Base-by-base conservation (phyloP, 2,113 vertebrate species). In the Xyrauchen texanus region DNA sequence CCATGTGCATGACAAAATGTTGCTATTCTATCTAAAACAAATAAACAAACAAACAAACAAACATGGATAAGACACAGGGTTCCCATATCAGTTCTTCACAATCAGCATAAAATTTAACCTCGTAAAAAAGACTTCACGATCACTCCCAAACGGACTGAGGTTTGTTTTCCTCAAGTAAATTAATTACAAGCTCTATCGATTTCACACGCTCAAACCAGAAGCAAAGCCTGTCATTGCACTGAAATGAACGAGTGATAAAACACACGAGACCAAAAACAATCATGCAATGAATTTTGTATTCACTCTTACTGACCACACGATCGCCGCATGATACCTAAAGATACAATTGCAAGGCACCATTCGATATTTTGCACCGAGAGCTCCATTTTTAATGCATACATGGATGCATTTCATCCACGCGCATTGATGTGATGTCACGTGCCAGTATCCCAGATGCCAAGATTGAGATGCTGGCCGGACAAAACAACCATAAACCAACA, bases 171-270 rank as follows among this genome's bases (percentile, higher is more conserved):
- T 72, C 69, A 68, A 58, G 58, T 57, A 70, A 78, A 81, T 61
- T 60, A 65, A 74, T 81, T 47, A 76, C 69, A 65, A 60, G 58
- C 70, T 76, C 60, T 60, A 82, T 84, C 55, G 76, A 84, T 76
- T 55, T 46, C 62, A 71, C 61, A 68, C 61, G 13, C 21, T 34
- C 21, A 34, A 34, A 34, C 21, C 21, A 34, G 21, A 34, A 34
- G 21, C 21, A 34, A 34, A 34, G 21, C 21, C 67, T 57, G 45
- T 55, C n/a, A 67, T 64, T 51, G 12, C 53, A 62, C 77, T 58
- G 61, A 63, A 71, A 64, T 21, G 9, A 47, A 21, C n/a, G 6
- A 73, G 55, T 44, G 4, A 11, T 61, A 47, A 61, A 61, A 58
- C 55, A 6, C 70, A 10, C 60, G 5, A 73, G 55, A 61, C 16